Base-by-base conservation (phyloP, 2,113 vertebrate species). In the Epinephelus fuscoguttatus region DNA sequence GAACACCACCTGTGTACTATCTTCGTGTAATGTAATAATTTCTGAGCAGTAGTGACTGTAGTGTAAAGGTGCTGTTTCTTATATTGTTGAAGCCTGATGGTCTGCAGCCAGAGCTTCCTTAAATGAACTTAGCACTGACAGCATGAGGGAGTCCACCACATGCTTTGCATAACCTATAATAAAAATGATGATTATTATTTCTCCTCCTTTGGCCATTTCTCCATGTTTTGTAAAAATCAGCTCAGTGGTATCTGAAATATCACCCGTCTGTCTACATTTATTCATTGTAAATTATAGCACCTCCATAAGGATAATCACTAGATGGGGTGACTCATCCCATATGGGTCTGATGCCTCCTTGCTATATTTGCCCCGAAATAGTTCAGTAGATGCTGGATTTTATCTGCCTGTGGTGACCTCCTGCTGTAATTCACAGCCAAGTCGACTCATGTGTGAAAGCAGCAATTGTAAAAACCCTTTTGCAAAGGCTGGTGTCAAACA, bases 381-480 rank as follows among this genome's bases (percentile, higher is more conserved):
- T 19, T 23, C 10, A n/a, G 4, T 42, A 25, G 45, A 70, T 1
- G 2, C 47, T 30, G 67, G 50, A 25, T 55, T 77, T n/a, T 15
- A 19, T 30, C 37, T 56, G 69, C 78, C 40, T 37, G 23, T 40
- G 12, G 53, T 80, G 42, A 74, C 15, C 42, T 60, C 14, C 33
- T 33, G 72, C 27, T 50, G 37, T 25, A 9, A 19, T 50, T 18
- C 70, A 52, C 49, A 47, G 23, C 12, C 15, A 60, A 69, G 13
- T 45, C 23, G 8, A 11, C 50, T 55, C 27, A 33, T 6, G n/a
- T 30, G 53, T 45, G 52, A 60, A 30, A 30, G 30, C 21, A 52
- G 45, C 53, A 60, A 7, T 3, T 59, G 12, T 59, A n/a, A 55
- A 37, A 42, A 60, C 27, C n/a, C 40, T 50, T 70, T 37, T 49